A percentile compares a stretch with the other conserved stretches of the same genome.
Conservation (phyloP, 2,888 invertebrate species). For the Syrphus vitripennis region DNA sequence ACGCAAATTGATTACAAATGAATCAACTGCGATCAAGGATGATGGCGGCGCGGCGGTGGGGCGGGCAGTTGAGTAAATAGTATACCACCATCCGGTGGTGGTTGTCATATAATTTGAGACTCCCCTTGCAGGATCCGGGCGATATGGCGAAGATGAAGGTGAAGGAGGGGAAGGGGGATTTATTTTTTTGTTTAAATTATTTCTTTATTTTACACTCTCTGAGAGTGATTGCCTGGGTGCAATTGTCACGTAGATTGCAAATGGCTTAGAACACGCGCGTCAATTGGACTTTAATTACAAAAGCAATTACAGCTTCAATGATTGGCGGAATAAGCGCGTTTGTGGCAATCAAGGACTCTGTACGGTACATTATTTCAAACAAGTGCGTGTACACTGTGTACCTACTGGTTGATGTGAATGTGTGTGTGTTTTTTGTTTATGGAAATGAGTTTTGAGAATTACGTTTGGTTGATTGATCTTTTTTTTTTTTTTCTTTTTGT, state of each 20-base stretch:
- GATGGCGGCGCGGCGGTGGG: too few relatives aligned
- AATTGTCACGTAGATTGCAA: constrained; percentile 65
- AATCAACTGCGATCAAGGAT: constrained; percentile 30
- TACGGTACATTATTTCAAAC: not conserved
- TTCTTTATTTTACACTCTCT: constrained; percentile 45
- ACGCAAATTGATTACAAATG: constrained; percentile 70
- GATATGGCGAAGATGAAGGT: not conserved
- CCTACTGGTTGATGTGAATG: not conserved
- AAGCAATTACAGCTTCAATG: constrained; percentile 62
- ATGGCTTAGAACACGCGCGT: constrained; percentile 66
- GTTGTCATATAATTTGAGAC: not conserved
- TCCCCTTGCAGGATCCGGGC: not conserved
- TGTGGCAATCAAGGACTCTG: constrained; percentile 7
- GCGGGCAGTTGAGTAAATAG: not conserved
- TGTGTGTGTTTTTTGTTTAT: not conserved
- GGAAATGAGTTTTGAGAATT: constrained; percentile 19
- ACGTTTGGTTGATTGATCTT: constrained; percentile 14
- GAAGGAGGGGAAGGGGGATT: not conserved
- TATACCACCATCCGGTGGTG: not conserved
- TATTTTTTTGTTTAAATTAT: too few relatives aligned
- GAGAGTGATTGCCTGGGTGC: constrained; percentile 31
- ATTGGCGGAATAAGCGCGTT: constrained; percentile 55
- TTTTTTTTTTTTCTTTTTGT: too few relatives aligned
- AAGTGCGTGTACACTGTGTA: not conserved
- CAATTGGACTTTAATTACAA: constrained; percentile 67